phyloP scores from a whole-genome alignment of 2,113 vertebrate genomes.

The Poecile atricapillus region DNA sequence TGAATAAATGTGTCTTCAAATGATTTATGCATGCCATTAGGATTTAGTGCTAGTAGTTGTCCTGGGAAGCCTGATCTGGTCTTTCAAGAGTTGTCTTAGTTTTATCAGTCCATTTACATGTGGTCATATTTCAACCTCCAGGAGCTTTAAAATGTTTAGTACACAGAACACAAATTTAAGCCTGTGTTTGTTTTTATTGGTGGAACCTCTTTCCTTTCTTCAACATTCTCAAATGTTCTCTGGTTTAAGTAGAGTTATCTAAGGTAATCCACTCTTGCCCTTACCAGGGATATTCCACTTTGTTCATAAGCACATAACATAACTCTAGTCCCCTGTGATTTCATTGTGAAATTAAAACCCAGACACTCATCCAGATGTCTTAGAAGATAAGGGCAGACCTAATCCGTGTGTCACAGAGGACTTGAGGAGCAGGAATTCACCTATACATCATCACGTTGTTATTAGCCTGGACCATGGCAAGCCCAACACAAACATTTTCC shows the following conservation, averaged over 20 bases:
- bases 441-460: constrained; percentile 91
- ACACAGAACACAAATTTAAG: constrained; percentile 70
- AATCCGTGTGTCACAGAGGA: constrained; percentile 82
- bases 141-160: constrained; percentile 71
- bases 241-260: constrained; percentile 85
- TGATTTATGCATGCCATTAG: constrained; percentile 70
- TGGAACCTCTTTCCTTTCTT: constrained; percentile 80
- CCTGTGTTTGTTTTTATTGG: constrained; percentile 78
- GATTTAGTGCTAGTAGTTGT: constrained; percentile 60
- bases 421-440: constrained; percentile 86
- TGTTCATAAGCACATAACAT: constrained; percentile 77
- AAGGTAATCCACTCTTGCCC: constrained; percentile 88
- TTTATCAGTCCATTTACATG: constrained; percentile 57
- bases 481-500: constrained; percentile 73
- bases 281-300: constrained; percentile 84
- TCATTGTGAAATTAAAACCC: constrained; percentile 86
- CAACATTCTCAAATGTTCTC: constrained; percentile 92
- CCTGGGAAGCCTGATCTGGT: constrained; percentile 59
- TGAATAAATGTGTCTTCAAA: constrained; percentile 44
- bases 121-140: constrained; percentile 51
- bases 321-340: constrained; percentile 76
- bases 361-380: constrained; percentile 88
- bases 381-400: constrained; percentile 86
- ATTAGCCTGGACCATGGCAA: constrained; percentile 82
- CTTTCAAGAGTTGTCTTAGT: constrained; percentile 57